phyloP scores from a whole-genome alignment of 2,888 invertebrate species.

The Drosophila birchii region DNA sequence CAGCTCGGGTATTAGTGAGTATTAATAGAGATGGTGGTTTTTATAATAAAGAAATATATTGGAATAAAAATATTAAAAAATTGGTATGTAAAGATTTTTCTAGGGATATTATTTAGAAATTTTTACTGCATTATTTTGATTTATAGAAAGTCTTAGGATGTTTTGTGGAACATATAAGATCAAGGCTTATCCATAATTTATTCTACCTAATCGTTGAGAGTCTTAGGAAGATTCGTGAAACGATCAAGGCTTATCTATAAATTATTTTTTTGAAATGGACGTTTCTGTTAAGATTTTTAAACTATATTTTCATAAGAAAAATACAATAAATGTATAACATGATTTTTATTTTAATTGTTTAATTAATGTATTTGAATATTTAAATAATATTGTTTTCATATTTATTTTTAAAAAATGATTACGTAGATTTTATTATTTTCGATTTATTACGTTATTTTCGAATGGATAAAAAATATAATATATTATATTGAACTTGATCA shows the following conservation, averaged over 20 bases:
- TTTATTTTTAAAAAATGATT: no score
- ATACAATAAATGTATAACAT: no score
- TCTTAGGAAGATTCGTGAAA: no score
- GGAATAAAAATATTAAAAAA: no score
- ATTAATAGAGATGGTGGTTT: not conserved
- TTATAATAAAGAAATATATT: not conserved
- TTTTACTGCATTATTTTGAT: not conserved
- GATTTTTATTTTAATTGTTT: no score
- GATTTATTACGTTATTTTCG: no score
- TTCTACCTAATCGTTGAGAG: not conserved
- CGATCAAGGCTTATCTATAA: no score
- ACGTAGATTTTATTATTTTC: no score
- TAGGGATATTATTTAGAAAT: not conserved
- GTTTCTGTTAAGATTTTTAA: not conserved
- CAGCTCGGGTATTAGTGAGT: conserved; percentile 11
- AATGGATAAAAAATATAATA: no score
- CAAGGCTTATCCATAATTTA: not conserved
- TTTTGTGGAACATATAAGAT: not conserved
- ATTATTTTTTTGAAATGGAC: not conserved
- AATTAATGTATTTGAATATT: no score
- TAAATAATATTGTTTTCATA: no score
- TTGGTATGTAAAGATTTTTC: not conserved
- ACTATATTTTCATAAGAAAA: not conserved
- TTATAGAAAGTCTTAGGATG: not conserved
- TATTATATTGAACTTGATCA: no score